Base-by-base conservation (phyloP, 2,888 invertebrate genomes). In the Cecidostiba fungosa region DNA sequence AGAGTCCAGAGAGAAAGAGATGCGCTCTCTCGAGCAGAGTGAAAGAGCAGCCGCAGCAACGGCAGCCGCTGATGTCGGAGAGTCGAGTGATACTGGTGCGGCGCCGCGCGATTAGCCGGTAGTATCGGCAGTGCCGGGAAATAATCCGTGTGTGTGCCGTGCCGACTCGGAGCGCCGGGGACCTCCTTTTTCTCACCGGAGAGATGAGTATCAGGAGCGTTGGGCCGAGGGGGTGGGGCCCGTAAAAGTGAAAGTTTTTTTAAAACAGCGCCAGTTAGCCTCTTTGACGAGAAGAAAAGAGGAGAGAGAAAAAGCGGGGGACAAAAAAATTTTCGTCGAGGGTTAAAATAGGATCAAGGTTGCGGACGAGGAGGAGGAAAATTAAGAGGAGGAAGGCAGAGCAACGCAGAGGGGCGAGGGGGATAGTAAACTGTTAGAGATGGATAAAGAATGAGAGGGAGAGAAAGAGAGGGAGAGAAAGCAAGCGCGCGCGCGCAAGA, bases 51-150 rank as follows among this genome's bases (percentile, higher is more conserved):
- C 43, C 50, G 70, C 80, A 32, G 54, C 54, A 54, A 66, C 66
- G 10, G 79, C 70, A 66, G 36, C 43, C 69, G 70, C 59, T 19
- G 54, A 50, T 50, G 54, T 59, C 54, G 54, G 19, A n/a, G 54
- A 50, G 50, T 5, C 50, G 43, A 80, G 39, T 74, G 62, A 81
- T 74, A 81, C 81, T 81, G 79, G 54, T 54, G 81, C 82, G 77
- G 76, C 26, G 77, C 69, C 69, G 69, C 76, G 82, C 82, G 82
- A 82, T 82, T 70, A 82, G 77, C 74, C 76, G 82, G 29, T 66
- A 29, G 14, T 66, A 66, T n/a, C 66, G 66, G 29, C 66, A 10
- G 62, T 23, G 66, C 66, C 29, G 66, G 54, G n/a, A n/a, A 54
- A 54, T 54, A 10, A 16, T n/a, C n/a, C 54, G n/a, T 19, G n/a